These are phyloP conservation scores for Erebia palarica DNA, from an alignment of 2,888 invertebrate genomes.

Conservation along the genomic window DNA sequence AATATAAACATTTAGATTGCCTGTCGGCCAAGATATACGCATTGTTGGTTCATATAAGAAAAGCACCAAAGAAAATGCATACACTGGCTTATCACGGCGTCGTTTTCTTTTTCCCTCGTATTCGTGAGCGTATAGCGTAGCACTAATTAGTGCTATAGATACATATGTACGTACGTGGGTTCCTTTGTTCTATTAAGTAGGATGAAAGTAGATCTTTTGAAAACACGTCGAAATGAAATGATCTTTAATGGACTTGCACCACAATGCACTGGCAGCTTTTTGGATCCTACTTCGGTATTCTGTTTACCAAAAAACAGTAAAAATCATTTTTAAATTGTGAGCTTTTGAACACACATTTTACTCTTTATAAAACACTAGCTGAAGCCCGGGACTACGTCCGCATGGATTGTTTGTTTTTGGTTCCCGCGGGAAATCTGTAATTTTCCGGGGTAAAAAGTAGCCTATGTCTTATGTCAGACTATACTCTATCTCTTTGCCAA, in stretches of 20 bases:
- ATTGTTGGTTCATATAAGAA: conserved; percentile 25
- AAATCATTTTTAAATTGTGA: no score
- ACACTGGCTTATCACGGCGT: conserved; percentile 31
- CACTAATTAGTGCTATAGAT: conserved; percentile 42
- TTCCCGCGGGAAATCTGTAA: no score
- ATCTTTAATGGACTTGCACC: conserved; percentile 13
- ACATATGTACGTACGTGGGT: conserved; percentile 33
- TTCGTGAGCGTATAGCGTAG: conserved; percentile 40
- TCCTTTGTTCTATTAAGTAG: conserved; percentile 42
- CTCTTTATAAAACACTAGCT: no score
- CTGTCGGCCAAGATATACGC: conserved; percentile 10
- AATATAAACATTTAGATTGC: not conserved
- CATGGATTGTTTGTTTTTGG: no score
- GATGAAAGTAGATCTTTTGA: conserved; percentile 32
- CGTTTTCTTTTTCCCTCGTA: conserved; percentile 39
- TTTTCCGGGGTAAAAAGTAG: no score
- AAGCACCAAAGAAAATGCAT: conserved; percentile 33
- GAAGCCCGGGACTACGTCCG: no score
- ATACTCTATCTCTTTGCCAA: no score
- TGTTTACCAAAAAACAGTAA: not conserved
- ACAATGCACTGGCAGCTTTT: not conserved
- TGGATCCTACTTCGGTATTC: not conserved
- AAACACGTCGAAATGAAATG: conserved; percentile 39
- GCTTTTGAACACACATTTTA: no score
- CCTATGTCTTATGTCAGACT: no score